Base-by-base conservation (phyloP, 2,888 invertebrate species). In the Drosophila ustulata region DNA sequence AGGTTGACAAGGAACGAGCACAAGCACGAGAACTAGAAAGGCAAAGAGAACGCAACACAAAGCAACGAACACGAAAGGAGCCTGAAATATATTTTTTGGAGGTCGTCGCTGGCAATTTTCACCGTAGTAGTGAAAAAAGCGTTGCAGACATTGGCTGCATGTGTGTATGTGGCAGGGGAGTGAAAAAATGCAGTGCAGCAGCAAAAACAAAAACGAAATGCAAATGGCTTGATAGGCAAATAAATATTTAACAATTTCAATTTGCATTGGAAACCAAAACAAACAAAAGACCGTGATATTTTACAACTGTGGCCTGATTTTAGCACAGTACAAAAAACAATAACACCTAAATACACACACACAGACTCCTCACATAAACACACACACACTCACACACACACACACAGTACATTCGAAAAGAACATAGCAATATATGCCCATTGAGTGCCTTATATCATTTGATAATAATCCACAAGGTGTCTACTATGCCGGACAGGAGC, bases 381-480 rank as follows among this genome's bases (percentile, higher is more conserved):
- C 45, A 32, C 11, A 30, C 59, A 65, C 43, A 75, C 28, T 66
- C 6, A 62, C 6, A 41, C 11, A 45, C 49, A 46, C 23, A 71
- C 25, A 71, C 63, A 76, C 0, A 62, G 66, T 37, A 75, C 26
- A 66, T n/a, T 74, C 23, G 41, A 32, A 43, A 69, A 68, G 58
- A 66, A 78, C 75, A 74, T 84, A 77, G 78, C 78, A 90, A 88
- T 90, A 87, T 92, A 92, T 92, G 92, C 92, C 92, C 86, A 92
- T 92, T 89, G 92, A 92, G 92, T 92, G 92, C 92, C 92, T 92
- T 92, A 92, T 92, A 89, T 91, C 91, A 83, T 92, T 92, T 82
- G 92, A 92, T 90, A 91, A 91, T 82, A 92, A 92, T 91, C 90
- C 91, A 80, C 91, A 92, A 90, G 92, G 92, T 90, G 92, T 92